Base-by-base conservation (phyloP, 2,888 invertebrate genomes). In the Agapostemon virescens region DNA sequence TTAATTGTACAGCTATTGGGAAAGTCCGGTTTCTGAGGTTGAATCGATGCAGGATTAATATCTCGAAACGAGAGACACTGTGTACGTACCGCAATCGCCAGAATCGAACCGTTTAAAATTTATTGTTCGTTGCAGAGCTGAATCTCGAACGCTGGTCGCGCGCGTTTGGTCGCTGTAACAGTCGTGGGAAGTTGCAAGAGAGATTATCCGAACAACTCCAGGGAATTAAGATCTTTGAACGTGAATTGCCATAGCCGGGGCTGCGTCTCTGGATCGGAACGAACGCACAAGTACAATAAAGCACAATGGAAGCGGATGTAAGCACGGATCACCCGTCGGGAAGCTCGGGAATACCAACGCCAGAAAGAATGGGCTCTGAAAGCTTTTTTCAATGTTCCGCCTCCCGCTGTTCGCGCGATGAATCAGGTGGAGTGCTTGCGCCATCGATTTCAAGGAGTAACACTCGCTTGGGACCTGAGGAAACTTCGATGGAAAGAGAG, bases 321-420 rank as follows among this genome's bases (percentile, higher is more conserved):
- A 80, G 66, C 80, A 69, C 67, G 33, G 82, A 73, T 82, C 76
- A 45, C 80, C 73, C 70, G 72, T 70, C 58, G 73, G 73, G 82
- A 72, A 26, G 3, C 64, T 49, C 20, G 49, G 68, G 3, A 77
- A 75, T 58, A 15, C 55, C 55, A 49, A 30, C n/a, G 58, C n/a
- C 23, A 26, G 33, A 74, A 73, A 80, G 71, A 82, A 79, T 76
- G 80, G 52, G 5, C 15, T 23, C 67, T 82, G 79, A 82, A 79
- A 82, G 81, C 75, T 79, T 79, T 79, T 82, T 82, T 82, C 79
- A 79, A 58, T 75, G 79, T 72, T 72, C 69, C 75, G 23, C 72
- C 81, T 15, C 81, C 81, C 45, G 64, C 55, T 63, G 80, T 49
- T 66, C 36, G 13, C 20, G n/a, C 73, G 77, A 78, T 74, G 71